Evolutionary conservation across 2,888 invertebrate species (phyloP).

Genomic region (Xestobium rufovillosum): DNA sequence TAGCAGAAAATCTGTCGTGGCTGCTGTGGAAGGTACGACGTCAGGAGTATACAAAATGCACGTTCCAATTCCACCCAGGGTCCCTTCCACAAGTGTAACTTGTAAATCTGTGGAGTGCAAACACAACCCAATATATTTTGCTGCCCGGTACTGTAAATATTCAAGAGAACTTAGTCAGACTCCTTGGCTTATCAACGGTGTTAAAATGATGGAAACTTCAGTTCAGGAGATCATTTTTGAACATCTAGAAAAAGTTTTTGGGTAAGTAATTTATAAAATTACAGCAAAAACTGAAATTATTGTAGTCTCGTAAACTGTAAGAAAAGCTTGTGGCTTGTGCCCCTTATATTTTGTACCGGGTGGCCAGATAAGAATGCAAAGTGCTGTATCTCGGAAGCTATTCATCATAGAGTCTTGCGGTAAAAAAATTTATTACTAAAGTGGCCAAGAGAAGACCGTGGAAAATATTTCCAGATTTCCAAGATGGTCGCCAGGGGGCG

Average conservation of each 20-base stretch:
- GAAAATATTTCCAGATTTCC: too few relatives aligned
- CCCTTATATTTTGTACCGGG: too few relatives aligned
- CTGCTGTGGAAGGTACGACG: conserved; percentile 45
- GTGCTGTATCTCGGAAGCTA: too few relatives aligned
- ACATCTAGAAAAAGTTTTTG: conserved; percentile 54
- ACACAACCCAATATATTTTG: conserved; percentile 59
- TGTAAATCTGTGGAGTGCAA: conserved; percentile 49
- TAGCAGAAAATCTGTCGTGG: conserved; percentile 60
- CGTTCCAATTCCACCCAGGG: conserved; percentile 48
- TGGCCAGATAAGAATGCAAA: too few relatives aligned
- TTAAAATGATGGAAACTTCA: conserved; percentile 73
- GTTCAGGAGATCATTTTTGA: conserved; percentile 83
- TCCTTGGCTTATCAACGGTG: conserved; percentile 84
- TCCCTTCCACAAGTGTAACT: conserved; percentile 40
- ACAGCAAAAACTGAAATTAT: too few relatives aligned
- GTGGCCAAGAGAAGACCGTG: too few relatives aligned
- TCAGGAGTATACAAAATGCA: conserved; percentile 45
- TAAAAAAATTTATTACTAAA: too few relatives aligned
- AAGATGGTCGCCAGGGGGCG: too few relatives aligned
- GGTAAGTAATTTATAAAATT: conserved; percentile 46
- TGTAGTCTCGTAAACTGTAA: too few relatives aligned
- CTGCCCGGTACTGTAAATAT: conserved; percentile 74
- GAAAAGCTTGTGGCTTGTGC: too few relatives aligned
- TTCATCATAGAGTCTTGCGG: too few relatives aligned
- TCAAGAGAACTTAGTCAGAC: conserved; percentile 84